Base-by-base conservation (phyloP, 1,140 invertebrate species). In the Sinella curviseta region DNA sequence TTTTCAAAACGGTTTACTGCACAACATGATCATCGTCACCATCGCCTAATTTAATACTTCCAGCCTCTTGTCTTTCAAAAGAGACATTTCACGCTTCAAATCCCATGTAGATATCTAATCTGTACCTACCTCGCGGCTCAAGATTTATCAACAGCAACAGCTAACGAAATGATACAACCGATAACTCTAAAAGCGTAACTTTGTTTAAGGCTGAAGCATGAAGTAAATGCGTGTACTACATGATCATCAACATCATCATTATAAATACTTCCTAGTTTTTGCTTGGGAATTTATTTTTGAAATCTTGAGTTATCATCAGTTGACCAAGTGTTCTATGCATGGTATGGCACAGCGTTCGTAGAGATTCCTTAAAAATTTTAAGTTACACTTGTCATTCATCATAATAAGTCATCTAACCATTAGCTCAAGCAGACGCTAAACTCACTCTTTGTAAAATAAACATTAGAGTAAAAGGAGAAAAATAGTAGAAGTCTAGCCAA, bases 351-450 rank as follows among this genome's bases (percentile, higher is more conserved):
- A 48, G 20, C 8, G 8, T 20, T 48, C 39, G 39, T 48, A 48
- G 20, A 48, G 39, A 12, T 48, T 48, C 39, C 8, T 8, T 48
- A 48, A 48, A 48, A 8, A 12, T 48, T 8, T 48, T 48, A 8
- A 48, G 20, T 20, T 20, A 48, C 8, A 48, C 8, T 26, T 17
- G 57, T 65, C 57, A 65, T 26, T 65, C 24, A 65, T 65, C 57
- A 65, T 65, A 16, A 65, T 65, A 65, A 65, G 57, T 65, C 57
- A 65, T 65, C 39, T 48, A 48, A 48, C 8, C 20, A 48, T 48
- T 48, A 48, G 39, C 39, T 48, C 20, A 12, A 12, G 39, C 8
- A 48, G 39, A 8, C 39, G 20, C 20, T 12, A 48, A 20, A 20
- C 20, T 48, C 39, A 12, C 20, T 20, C 8, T 12, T 48, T 8